A percentile compares a stretch with the other conserved stretches of the same genome.
Evolutionary conservation across 2,797 vertebrate species (phyloP).

Genomic region (Brachymystax lenok): DNA sequence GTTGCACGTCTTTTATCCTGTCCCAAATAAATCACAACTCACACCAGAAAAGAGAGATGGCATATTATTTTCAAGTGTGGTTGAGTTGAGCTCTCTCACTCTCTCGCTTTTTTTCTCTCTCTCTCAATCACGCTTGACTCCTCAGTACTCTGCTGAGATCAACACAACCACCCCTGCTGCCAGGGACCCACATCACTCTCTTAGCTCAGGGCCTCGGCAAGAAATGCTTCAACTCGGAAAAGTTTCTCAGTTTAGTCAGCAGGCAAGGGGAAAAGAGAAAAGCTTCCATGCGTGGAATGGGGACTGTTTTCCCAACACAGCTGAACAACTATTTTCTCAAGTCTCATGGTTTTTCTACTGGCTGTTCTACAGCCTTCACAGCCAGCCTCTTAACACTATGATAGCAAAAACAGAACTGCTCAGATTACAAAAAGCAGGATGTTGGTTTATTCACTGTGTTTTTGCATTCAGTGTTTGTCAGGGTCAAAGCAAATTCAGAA

Average conservation of each 20-base stretch:
- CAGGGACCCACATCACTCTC: not conserved
- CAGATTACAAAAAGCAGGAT: slow-evolving; percentile 5
- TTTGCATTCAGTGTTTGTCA: slow-evolving; percentile 20
- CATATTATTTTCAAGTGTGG: slow-evolving; percentile 6
- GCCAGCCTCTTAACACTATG: slow-evolving; percentile 12
- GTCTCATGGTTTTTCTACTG: not conserved
- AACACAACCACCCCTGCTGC: no score
- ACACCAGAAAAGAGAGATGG: not conserved
- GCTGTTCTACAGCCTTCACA: slow-evolving; percentile 2
- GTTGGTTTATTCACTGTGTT: slow-evolving; percentile 20
- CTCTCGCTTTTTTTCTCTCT: no score
- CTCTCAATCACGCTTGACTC: no score
- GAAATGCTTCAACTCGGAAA: not conserved
- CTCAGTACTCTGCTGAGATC: no score
- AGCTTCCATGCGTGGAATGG: not conserved
- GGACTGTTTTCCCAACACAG: slow-evolving; percentile 1
- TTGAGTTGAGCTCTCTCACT: not conserved
- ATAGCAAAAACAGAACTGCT: slow-evolving; percentile 18
- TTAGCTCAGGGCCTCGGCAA: not conserved
- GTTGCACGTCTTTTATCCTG: not conserved
- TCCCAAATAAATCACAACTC: not conserved
- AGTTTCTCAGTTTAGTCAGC: not conserved
- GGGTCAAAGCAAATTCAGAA: slow-evolving; percentile 22
- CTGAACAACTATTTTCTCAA: slow-evolving; percentile 3
- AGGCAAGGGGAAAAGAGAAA: not conserved